These are phyloP conservation scores for Parazoanthus darwini DNA, from an alignment of 92 coral and sea anemone genomes.

Conservation along the genomic window DNA sequence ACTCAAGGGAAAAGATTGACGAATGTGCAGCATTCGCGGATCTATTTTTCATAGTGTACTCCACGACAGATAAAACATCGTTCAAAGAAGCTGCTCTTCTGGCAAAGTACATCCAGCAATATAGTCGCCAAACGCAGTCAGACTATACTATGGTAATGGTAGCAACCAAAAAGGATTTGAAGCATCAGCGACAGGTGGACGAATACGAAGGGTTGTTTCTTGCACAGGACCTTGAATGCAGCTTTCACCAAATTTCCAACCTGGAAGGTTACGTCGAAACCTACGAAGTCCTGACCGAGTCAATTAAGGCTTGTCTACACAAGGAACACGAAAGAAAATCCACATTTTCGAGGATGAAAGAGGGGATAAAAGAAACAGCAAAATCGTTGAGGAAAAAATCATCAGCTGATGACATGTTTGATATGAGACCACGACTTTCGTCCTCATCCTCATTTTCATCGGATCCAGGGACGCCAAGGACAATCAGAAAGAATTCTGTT, in stretches of 20 bases:
- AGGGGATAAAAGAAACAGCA: constrained; percentile 74
- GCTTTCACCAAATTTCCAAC: constrained; percentile 78
- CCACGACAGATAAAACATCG: constrained; percentile 90
- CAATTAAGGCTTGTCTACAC: constrained; percentile 60
- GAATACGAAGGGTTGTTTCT: constrained; percentile 83
- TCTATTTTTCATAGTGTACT: constrained; percentile 88
- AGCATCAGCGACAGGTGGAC: constrained; percentile 72
- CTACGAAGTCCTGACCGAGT: constrained; percentile 69
- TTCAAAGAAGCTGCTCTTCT: constrained; percentile 85
- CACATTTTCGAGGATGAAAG: constrained; percentile 69
- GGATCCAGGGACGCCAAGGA: constrained; percentile 13
- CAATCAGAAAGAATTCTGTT: constrained; percentile 6
- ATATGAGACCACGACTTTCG: constrained; percentile 14
- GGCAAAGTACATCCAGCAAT: constrained; percentile 79
- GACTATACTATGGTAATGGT: constrained; percentile 70
- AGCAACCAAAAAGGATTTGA: constrained; percentile 83
- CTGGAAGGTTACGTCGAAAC: constrained; percentile 79
- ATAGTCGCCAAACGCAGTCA: constrained; percentile 56
- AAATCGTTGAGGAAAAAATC: constrained; percentile 74
- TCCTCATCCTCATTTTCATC: constrained; percentile 32
- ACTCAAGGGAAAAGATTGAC: constrained; percentile 85
- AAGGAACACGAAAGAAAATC: constrained; percentile 64
- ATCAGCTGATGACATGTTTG: constrained; percentile 18
- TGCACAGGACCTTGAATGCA: constrained; percentile 82
- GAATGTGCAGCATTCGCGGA: constrained; percentile 84